Evolutionary conservation across 2,797 vertebrate species (phyloP), one percentile per base, ranked within the genome.

Genomic region (Acanthornis magna): DNA sequence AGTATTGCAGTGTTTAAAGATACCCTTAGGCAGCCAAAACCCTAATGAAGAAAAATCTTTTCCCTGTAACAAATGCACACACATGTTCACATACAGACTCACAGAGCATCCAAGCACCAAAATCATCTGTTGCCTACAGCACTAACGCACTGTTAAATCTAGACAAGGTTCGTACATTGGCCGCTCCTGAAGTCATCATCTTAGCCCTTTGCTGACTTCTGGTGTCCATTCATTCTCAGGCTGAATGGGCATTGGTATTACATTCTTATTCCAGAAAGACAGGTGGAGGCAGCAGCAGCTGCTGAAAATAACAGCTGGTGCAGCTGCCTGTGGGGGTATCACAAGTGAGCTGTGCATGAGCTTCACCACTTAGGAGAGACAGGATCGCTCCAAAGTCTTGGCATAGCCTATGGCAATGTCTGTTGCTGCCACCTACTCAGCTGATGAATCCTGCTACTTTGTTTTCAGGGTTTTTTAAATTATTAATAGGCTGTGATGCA

Each of bases 251-350:
- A 27, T 34, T 13, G 11, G 21, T 18, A 26, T 81, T 81, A 13
- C 29, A 17, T 34, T 91, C 51, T 34, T 80, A 43, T 32, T 60
- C 42, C 66, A 67, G 73, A 58, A 77, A 2, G 47, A 71, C 83
- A 88, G 87, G 65, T 88, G 58, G 43, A 83, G 40, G 72, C 47
- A 20, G 71, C 67, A 65, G 60, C 83, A 85, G 83, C 93, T 88
- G 80, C 90, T 86, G 75, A 57, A 54, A 77, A 4, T 43, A 43
- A 26, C 70, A 78, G 72, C 66, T 86, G 58, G 50, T 62, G 16
- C 38, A 71, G 53, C 66, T 91, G 89, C 42, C 48, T 63, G 10
- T 8, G 25, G 15, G 38, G 14, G 4, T 32, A 36, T 80, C 19
- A 0, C 10, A 53, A 75, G 62, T n/a, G 60, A 66, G 50, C 23